These are phyloP conservation scores for Myotis davidii DNA, from an alignment of 2,113 vertebrate species.

Conservation along the genomic window DNA sequence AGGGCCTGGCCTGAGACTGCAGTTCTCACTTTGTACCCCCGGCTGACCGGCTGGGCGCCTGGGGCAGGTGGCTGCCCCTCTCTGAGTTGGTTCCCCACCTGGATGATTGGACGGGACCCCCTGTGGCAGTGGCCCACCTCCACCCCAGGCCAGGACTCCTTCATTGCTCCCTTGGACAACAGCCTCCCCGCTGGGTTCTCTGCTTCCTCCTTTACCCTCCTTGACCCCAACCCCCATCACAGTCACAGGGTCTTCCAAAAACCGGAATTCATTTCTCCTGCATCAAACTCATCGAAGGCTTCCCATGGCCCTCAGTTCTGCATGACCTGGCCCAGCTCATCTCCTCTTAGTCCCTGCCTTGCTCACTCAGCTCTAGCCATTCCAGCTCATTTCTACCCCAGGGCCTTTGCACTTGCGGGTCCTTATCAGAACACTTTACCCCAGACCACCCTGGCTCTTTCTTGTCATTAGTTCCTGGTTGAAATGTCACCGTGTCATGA, in stretches of 20 bases:
- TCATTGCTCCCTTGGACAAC: not conserved
- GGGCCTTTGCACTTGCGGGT: conserved; percentile 37
- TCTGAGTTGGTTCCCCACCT: not conserved
- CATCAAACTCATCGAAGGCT: not conserved
- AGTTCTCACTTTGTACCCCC: accelerated
- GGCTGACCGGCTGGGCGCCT: not conserved
- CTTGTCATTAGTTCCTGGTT: not conserved
- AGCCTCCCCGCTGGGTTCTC: not conserved
- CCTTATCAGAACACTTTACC: not conserved
- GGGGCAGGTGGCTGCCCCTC: not conserved
- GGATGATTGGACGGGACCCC: not conserved
- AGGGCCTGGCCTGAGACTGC: not conserved
- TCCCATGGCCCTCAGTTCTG: not conserved
- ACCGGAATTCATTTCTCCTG: not conserved
- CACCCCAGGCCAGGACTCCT: not conserved
- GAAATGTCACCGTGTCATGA: not conserved
- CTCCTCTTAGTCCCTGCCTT: not conserved
- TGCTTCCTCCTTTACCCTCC: not conserved
- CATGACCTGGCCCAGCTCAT: not conserved
- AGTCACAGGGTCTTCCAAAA: not conserved
- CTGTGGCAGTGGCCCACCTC: not conserved
- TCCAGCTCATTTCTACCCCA: not conserved
- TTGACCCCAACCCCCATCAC: not conserved
- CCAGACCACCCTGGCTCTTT: not conserved
- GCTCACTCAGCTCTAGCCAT: too few relatives aligned